Conservation (phyloP, 2,797 vertebrate genomes). For the Triplophysa yarkandensis region DNA sequence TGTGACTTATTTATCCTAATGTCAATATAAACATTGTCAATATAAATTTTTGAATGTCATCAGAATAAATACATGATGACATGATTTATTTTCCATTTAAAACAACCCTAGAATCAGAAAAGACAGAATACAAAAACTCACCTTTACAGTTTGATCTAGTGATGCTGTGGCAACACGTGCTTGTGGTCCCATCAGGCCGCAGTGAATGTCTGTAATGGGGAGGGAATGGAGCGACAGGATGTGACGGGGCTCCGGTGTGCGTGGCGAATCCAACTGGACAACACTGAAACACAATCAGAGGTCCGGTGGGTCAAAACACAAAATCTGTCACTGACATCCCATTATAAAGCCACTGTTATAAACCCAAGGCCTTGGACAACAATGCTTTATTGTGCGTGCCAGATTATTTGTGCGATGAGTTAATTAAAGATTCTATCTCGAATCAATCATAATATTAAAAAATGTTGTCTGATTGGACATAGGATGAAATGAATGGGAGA, state of each 20-base stretch:
- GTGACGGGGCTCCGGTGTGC: conserved; percentile 83
- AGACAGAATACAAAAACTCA: conserved; percentile 51
- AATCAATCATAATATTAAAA: not conserved
- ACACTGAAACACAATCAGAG: conserved; percentile 74
- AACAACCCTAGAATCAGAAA: no score
- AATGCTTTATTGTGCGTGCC: conserved; percentile 9
- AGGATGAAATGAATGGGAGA: not conserved
- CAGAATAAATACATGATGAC: no score
- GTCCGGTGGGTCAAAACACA: not conserved
- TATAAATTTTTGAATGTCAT: no score
- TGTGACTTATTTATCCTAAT: no score
- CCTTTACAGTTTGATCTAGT: conserved; percentile 94
- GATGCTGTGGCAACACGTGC: conserved; percentile 87
- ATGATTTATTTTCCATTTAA: no score
- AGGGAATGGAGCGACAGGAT: conserved; percentile 90
- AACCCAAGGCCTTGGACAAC: conserved; percentile 17
- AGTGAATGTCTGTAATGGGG: conserved; percentile 93
- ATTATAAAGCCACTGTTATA: conserved; percentile 21
- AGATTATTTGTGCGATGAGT: conserved; percentile 26
- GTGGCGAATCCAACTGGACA: conserved; percentile 83
- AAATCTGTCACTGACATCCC: conserved; percentile 1
- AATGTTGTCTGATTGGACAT: not conserved
- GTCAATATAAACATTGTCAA: no score
- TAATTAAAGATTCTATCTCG: conserved; percentile 28
- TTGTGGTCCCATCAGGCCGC: conserved; percentile 88